Evolutionary conservation across 2,113 vertebrate genomes (phyloP).

Genomic region (Syngnathoides biaculeatus): DNA sequence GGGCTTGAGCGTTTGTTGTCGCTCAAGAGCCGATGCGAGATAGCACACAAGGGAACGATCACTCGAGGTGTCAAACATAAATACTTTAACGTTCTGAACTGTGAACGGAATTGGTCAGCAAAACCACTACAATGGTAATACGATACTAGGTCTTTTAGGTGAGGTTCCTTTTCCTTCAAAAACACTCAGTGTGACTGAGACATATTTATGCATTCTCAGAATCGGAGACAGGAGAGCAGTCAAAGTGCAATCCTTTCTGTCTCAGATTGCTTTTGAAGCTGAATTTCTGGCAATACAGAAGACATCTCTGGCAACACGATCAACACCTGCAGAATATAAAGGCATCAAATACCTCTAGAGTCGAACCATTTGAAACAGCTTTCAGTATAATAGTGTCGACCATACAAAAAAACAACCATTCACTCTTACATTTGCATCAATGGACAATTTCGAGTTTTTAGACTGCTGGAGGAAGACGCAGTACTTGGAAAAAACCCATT

Average conservation of each 20-base stretch:
- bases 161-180: not conserved
- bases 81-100: constrained; percentile 21
- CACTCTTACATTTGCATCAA: not conserved
- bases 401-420: not conserved
- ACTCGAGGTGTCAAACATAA: constrained; percentile 21
- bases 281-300: constrained; percentile 8
- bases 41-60: not conserved
- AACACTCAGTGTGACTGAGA: not conserved
- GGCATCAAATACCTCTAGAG: not conserved
- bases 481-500: not conserved
- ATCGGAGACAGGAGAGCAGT: constrained; percentile 7
- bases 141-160: not conserved
- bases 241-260: constrained; percentile 24
- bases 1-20: not conserved
- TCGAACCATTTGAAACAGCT: not conserved
- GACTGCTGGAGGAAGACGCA: too few relatives aligned
- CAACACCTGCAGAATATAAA: not conserved
- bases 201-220: not conserved
- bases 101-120: constrained; percentile 27
- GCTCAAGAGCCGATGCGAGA: not conserved
- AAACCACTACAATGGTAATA: not conserved
- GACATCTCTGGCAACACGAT: constrained; percentile 20
- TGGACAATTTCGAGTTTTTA: not conserved
- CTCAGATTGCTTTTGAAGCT: constrained; percentile 40
- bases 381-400: not conserved